These are phyloP conservation scores for Apocrypta bakeri DNA, from an alignment of 1,140 invertebrate genomes.

Conservation along the genomic window DNA sequence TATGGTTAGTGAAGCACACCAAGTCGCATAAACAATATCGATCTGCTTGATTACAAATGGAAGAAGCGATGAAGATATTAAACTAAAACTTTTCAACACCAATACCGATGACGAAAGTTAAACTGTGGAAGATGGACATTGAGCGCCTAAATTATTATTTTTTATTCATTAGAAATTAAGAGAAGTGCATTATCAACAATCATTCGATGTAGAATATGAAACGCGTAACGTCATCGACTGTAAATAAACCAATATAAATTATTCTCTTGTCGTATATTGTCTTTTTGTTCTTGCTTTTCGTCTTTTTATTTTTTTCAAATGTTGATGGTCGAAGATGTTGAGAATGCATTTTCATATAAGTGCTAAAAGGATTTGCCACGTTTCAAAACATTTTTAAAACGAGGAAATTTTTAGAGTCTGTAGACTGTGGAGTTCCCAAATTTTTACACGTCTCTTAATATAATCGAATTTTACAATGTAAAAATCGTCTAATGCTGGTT, in stretches of 20 bases:
- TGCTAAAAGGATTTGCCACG: conserved; percentile 43
- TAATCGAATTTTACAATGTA: conserved; percentile 9
- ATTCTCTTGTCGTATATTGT: conserved; percentile 51
- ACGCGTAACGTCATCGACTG: conserved; percentile 52
- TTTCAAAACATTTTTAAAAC: conserved; percentile 29
- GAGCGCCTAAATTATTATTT: conserved; percentile 50
- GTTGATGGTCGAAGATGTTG: conserved; percentile 54
- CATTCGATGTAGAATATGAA: conserved; percentile 51
- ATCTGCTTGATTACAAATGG: conserved; percentile 44
- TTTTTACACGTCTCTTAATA: conserved; percentile 28
- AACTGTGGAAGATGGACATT: conserved; percentile 52
- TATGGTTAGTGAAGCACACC: conserved; percentile 68
- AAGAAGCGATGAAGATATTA: conserved; percentile 28
- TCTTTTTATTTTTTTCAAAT: conserved; percentile 28
- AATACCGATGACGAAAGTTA: conserved; percentile 46
- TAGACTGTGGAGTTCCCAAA: conserved; percentile 31
- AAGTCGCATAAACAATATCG: conserved; percentile 54
- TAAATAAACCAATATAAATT: conserved; percentile 62
- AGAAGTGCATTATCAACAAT: conserved; percentile 62
- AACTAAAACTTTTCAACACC: conserved; percentile 45
- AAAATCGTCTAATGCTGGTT: not conserved
- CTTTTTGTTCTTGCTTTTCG: conserved; percentile 27
- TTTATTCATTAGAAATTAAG: conserved; percentile 44
- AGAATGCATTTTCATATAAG: conserved; percentile 57
- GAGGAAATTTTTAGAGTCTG: conserved; percentile 20